phyloP scores from a whole-genome alignment of 2,113 vertebrate genomes.

The Triplophysa tibetana region DNA sequence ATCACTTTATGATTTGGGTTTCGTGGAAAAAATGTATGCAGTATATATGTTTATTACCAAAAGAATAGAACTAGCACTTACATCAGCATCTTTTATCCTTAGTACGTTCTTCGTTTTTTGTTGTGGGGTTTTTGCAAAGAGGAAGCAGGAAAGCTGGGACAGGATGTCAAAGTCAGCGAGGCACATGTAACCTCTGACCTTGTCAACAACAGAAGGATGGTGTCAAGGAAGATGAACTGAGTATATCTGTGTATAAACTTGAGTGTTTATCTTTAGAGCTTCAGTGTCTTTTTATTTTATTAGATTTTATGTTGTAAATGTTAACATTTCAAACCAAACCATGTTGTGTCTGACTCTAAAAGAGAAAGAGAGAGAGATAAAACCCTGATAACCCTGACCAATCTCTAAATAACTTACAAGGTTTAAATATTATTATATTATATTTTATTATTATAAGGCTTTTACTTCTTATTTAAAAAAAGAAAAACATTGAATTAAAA shows the following conservation, averaged over 20 bases:
- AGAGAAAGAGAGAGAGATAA: too few relatives aligned
- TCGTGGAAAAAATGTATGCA: neutral
- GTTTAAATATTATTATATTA: too few relatives aligned
- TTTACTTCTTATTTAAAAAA: too few relatives aligned
- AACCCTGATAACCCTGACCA: too few relatives aligned
- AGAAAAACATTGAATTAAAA: too few relatives aligned
- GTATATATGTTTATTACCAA: neutral
- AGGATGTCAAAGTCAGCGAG: conserved; percentile 68
- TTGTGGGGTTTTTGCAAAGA: conserved; percentile 47
- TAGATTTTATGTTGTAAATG: too few relatives aligned
- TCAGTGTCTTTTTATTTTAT: too few relatives aligned
- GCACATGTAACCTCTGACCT: conserved; percentile 76
- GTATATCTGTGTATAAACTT: conserved; percentile 30
- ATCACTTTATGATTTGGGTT: too few relatives aligned
- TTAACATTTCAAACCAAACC: too few relatives aligned
- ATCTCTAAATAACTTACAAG: too few relatives aligned
- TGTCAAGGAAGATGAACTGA: conserved; percentile 56
- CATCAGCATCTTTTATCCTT: conserved; percentile 41
- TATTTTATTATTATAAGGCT: too few relatives aligned
- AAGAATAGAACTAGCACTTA: conserved; percentile 17
- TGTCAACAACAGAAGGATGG: conserved; percentile 68
- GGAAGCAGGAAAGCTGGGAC: conserved; percentile 64
- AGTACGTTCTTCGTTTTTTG: conserved; percentile 13
- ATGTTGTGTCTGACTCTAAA: too few relatives aligned
- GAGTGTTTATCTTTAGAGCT: neutral